These are phyloP conservation scores for Pterostichus madidus DNA, from an alignment of 2,888 invertebrate species.

Conservation along the genomic window DNA sequence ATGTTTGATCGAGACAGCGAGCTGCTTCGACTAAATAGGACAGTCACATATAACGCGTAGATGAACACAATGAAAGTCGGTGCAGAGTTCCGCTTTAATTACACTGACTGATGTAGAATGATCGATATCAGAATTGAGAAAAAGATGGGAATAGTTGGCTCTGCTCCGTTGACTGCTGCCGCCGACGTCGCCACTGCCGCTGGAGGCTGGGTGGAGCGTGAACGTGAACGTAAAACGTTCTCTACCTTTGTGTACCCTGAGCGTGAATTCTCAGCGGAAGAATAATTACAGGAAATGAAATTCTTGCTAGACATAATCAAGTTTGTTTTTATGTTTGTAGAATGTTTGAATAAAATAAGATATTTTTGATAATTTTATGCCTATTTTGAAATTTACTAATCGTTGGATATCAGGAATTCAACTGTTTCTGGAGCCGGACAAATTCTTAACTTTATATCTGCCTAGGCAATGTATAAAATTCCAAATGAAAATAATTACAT, in stretches of 20 bases:
- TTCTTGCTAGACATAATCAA: neutral
- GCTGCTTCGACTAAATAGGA: too few species aligned
- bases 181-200: neutral
- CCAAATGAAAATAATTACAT: too few species aligned
- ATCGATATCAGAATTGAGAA: constrained; percentile 62
- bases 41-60: constrained; percentile 7
- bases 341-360: too few species aligned
- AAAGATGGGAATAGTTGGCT: constrained; percentile 57
- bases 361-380: too few species aligned
- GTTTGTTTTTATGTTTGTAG: too few species aligned
- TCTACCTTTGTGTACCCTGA: neutral
- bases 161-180: neutral
- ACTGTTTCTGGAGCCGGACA: too few species aligned
- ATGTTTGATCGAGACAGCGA: neutral
- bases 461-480: too few species aligned
- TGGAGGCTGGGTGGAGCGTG: neutral
- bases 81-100: constrained; percentile 55
- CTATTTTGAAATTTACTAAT: too few species aligned
- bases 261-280: neutral
- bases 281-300: neutral
- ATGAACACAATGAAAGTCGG: constrained; percentile 15
- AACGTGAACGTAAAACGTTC: neutral
- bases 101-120: constrained; percentile 61
- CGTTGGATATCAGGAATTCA: too few species aligned
- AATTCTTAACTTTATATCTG: too few species aligned